Evolutionary conservation across 2,888 invertebrate species (phyloP).

Genomic region (Bembecia ichneumoniformis): DNA sequence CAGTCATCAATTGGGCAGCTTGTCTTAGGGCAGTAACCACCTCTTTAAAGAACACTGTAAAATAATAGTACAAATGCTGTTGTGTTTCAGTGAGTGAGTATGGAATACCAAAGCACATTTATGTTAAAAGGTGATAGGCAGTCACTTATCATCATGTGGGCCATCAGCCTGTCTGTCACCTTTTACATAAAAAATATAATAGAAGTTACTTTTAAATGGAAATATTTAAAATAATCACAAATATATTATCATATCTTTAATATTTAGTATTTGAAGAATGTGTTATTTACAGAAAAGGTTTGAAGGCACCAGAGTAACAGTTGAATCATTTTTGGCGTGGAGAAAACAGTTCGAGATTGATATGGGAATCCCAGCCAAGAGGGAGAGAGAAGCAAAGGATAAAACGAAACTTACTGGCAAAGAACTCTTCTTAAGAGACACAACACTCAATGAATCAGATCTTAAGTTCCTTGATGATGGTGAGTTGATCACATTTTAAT

Average conservation of each 20-base stretch:
- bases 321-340: constrained; percentile 96
- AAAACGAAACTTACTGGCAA: constrained; percentile 90
- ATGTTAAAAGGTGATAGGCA: too few relatives aligned
- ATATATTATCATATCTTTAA: neutral
- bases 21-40: too few relatives aligned
- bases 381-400: constrained; percentile 79
- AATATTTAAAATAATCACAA: too few relatives aligned
- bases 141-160: too few relatives aligned
- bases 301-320: constrained; percentile 95
- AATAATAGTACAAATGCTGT: too few relatives aligned
- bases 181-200: too few relatives aligned
- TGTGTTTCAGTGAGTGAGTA: too few relatives aligned
- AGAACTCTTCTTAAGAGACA: constrained; percentile 94
- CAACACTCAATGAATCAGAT: constrained; percentile 95
- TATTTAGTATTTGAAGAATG: neutral
- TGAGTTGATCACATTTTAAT: constrained; percentile 23
- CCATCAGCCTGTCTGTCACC: too few relatives aligned
- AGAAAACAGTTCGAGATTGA: constrained; percentile 93
- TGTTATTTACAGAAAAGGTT: constrained; percentile 82
- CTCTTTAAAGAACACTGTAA: too few relatives aligned
- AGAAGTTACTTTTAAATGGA: too few relatives aligned
- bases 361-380: constrained; percentile 80
- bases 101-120: too few relatives aligned
- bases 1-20: too few relatives aligned
- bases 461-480: constrained; percentile 94